Conservation (phyloP, 2,888 invertebrate genomes). For the Heliconius hortense region DNA sequence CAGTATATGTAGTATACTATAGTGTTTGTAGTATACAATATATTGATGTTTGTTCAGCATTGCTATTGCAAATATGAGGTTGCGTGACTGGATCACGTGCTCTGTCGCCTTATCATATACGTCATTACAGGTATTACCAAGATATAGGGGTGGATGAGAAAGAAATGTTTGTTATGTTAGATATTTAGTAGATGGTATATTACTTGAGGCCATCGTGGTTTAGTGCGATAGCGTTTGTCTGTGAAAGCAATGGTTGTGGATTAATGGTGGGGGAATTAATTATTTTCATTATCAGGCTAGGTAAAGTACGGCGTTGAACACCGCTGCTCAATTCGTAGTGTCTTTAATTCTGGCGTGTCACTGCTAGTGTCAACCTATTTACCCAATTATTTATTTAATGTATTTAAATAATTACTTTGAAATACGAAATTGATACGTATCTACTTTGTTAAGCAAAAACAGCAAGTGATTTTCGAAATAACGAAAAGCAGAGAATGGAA, state of each 20-base stretch:
- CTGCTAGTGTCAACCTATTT: no score
- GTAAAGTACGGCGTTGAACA: not conserved
- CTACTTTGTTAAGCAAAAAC: no score
- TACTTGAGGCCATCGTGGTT: not conserved
- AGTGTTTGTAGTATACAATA: slow-evolving; percentile 40
- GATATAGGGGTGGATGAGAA: slow-evolving; percentile 3
- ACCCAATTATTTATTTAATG: no score
- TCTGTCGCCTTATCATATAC: slow-evolving; percentile 37
- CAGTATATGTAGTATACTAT: slow-evolving; percentile 37
- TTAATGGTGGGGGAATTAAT: not conserved
- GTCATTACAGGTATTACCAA: slow-evolving; percentile 28
- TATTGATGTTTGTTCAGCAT: slow-evolving; percentile 46
- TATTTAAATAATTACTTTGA: no score
- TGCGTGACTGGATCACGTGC: slow-evolving; percentile 39
- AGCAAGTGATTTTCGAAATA: no score
- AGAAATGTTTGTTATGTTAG: not conserved
- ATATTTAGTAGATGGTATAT: not conserved
- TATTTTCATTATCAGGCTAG: not conserved
- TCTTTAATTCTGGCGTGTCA: no score
- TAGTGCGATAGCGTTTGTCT: not conserved
- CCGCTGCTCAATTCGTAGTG: not conserved
- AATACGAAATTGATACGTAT: no score
- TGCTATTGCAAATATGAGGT: slow-evolving; percentile 45
- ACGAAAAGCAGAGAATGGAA: not conserved
- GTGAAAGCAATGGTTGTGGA: not conserved